These are phyloP conservation scores for Mormyrus proboscirostris DNA, from an alignment of 2,797 vertebrate species.

Conservation along the genomic window DNA sequence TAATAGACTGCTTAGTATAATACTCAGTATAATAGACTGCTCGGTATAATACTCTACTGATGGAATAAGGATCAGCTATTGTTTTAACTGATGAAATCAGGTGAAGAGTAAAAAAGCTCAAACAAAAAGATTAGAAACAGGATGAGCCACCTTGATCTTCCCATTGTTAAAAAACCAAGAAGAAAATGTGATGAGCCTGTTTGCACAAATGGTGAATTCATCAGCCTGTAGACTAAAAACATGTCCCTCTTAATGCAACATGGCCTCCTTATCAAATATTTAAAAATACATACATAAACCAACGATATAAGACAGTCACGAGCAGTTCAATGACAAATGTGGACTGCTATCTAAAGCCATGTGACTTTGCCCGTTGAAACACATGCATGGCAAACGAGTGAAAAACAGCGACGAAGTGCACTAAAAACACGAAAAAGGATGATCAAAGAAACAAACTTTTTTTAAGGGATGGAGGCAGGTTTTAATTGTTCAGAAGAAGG, in stretches of 20 bases:
- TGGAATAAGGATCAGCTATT: background rate
- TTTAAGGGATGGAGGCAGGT: background rate
- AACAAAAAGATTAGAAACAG: background rate
- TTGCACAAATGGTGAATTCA: background rate
- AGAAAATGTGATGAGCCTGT: background rate
- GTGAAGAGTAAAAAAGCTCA: constrained; percentile 2
- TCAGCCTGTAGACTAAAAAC: background rate
- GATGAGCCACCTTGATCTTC: background rate
- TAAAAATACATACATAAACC: background rate
- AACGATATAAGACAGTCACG: background rate
- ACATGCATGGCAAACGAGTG: background rate
- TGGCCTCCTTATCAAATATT: background rate
- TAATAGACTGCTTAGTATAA: constrained; percentile 10
- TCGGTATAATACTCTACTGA: background rate
- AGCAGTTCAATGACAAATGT: background rate
- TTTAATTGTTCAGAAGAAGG: background rate
- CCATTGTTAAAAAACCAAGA: background rate
- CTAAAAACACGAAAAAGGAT: background rate
- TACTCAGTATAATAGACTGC: constrained; percentile 1
- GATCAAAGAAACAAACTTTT: constrained; percentile 4
- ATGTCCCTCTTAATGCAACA: background rate
- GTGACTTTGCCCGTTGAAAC: background rate
- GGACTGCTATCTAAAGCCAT: background rate
- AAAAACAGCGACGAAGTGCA: background rate
- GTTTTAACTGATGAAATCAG: background rate